A percentile compares a stretch with the other conserved stretches of the same genome.
Conservation (phyloP, 2,797 vertebrate genomes). For the Trematomus bernacchii region DNA sequence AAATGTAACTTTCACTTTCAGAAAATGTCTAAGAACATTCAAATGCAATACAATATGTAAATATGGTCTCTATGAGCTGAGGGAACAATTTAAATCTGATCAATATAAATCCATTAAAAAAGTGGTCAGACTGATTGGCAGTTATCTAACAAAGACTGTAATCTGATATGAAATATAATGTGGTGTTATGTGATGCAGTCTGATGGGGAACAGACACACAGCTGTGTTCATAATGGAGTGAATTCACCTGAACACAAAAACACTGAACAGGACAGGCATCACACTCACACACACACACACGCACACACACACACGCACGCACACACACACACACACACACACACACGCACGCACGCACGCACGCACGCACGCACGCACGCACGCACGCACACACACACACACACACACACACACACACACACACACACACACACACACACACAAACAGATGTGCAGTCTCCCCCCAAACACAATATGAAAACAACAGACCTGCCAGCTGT, state of each 20-base stretch:
- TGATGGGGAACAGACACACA: slow-evolving; percentile 26
- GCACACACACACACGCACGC: slow-evolving; percentile 34
- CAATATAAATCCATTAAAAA: neutral
- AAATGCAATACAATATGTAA: neutral
- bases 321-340: slow-evolving; percentile 32
- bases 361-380: slow-evolving; percentile 17
- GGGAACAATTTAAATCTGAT: neutral
- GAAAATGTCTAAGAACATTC: neutral
- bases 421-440: slow-evolving; percentile 29
- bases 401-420: slow-evolving; percentile 35
- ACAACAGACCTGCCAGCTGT: slow-evolving; percentile 84
- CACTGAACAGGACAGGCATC: slow-evolving; percentile 37
- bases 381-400: slow-evolving; percentile 32
- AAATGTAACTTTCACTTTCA: neutral
- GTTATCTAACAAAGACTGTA: neutral
- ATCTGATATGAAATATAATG: neutral
- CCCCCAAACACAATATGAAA: slow-evolving; percentile 70
- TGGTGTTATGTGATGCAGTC: neutral
- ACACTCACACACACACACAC: slow-evolving; percentile 16
- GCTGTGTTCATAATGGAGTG: slow-evolving; percentile 51
- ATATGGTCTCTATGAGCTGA: neutral
- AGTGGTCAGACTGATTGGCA: neutral
- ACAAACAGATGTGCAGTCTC: slow-evolving; percentile 54
- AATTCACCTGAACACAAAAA: slow-evolving; percentile 57
- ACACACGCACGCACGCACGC: no score